Evolutionary conservation across 2,113 vertebrate genomes (phyloP).

Genomic region (Todiramphus saurophagus): DNA sequence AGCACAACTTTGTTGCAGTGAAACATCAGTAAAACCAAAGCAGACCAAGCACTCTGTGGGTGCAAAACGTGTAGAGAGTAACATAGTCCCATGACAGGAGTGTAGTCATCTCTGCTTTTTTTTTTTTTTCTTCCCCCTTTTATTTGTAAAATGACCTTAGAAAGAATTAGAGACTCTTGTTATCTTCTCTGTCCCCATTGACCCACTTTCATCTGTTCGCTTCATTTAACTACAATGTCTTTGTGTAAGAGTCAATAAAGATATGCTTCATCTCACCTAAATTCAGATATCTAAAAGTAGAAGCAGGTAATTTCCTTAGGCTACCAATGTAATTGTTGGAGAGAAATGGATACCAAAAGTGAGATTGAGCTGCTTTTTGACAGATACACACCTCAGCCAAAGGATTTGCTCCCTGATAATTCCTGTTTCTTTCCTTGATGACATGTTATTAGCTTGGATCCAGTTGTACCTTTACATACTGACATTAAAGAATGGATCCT

Average conservation of each 20-base stretch:
- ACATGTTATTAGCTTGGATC: neutral
- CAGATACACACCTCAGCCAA: neutral
- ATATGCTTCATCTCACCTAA: slow-evolving; percentile 25
- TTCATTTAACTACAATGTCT: slow-evolving; percentile 22
- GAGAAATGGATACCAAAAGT: neutral
- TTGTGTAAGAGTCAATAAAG: slow-evolving; percentile 13
- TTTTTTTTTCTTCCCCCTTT: neutral
- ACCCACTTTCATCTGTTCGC: neutral
- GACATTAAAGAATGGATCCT: neutral
- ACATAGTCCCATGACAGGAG: neutral
- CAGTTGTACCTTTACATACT: neutral
- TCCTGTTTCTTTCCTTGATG: neutral
- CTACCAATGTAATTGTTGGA: neutral
- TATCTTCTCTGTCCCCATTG: neutral
- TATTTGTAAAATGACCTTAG: neutral
- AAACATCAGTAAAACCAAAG: neutral
- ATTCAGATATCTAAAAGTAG: neutral
- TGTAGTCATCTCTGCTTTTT: neutral
- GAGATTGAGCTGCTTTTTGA: neutral
- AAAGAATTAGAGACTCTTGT: neutral
- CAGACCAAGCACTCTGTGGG: neutral
- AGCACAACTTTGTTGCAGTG: no score
- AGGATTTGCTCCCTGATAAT: neutral
- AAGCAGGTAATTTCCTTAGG: neutral
- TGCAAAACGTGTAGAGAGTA: neutral